Evolutionary conservation across 2,113 vertebrate species (phyloP).

Genomic region (Anguilla rostrata): DNA sequence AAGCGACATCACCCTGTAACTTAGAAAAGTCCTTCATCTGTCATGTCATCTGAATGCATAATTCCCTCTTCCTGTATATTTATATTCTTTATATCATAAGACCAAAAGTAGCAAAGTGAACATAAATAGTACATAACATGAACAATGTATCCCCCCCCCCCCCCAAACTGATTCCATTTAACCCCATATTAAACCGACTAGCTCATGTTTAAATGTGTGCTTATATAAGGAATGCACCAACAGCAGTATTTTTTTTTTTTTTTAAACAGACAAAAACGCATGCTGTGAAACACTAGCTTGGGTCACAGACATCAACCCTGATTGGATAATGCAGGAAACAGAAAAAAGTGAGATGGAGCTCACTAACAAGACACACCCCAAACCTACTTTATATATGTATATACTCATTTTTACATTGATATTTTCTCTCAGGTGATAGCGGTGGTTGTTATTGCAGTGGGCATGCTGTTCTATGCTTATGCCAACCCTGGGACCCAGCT

Average conservation of each 20-base stretch:
- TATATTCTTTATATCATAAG: slow-evolving; percentile 30
- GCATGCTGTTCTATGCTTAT: slow-evolving; percentile 17
- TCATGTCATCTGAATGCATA: slow-evolving; percentile 38
- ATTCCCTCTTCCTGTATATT: neutral
- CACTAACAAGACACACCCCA: slow-evolving; percentile 31
- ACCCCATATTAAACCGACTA: neutral
- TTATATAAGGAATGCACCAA: slow-evolving; percentile 20
- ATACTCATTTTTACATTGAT: slow-evolving; percentile 37
- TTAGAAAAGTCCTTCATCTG: slow-evolving; percentile 37
- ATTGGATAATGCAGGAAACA: slow-evolving; percentile 35
- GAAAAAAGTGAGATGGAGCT: slow-evolving; percentile 31
- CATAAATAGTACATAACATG: slow-evolving; percentile 4
- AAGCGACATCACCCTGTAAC: slow-evolving; percentile 36
- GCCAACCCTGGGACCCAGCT: slow-evolving; percentile 15
- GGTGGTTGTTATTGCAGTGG: slow-evolving; percentile 53
- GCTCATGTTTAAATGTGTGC: neutral
- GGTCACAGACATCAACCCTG: slow-evolving; percentile 36
- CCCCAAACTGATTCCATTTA: neutral
- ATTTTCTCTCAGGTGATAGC: slow-evolving; percentile 41
- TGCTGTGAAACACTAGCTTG: slow-evolving; percentile 39
- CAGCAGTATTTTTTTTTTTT: slow-evolving; percentile 14
- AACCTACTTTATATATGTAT: slow-evolving; percentile 34
- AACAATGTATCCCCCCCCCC: neutral
- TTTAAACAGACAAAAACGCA: slow-evolving; percentile 26
- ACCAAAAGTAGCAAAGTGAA: slow-evolving; percentile 18